phyloP scores from a whole-genome alignment of 2,888 invertebrate species.

The Melangyna quadrimaculata region DNA sequence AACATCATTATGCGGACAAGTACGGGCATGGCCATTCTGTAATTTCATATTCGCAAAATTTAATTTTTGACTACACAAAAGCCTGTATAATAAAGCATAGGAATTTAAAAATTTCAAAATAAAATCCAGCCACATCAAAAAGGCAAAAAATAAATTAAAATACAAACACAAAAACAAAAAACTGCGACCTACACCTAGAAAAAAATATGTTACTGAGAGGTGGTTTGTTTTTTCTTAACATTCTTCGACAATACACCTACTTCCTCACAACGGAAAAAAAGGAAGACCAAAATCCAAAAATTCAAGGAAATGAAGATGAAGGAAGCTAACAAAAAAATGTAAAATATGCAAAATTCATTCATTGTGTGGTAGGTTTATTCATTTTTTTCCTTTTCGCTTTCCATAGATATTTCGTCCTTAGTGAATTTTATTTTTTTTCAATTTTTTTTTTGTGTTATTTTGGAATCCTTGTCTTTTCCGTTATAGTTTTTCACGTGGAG shows the following conservation, averaged over 20 bases:
- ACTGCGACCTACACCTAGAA: conserved; percentile 12
- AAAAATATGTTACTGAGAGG: neutral
- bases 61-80: too few relatives aligned
- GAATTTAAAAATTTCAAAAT: too few relatives aligned
- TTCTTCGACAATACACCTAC: conserved; percentile 3
- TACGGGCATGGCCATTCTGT: too few relatives aligned
- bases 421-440: conserved; percentile 2
- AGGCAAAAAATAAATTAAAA: neutral
- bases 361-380: conserved; percentile 54
- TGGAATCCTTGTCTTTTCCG: neutral
- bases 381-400: conserved; percentile 22
- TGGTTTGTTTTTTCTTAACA: conserved; percentile 31
- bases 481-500: conserved; percentile 65
- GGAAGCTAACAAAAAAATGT: conserved; percentile 37
- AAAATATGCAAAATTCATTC: conserved; percentile 71
- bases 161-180: neutral
- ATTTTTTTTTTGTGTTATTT: too few relatives aligned
- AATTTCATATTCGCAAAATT: too few relatives aligned
- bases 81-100: too few relatives aligned
- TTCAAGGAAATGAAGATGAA: conserved; percentile 45
- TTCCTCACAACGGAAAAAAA: neutral
- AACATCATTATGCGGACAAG: too few relatives aligned
- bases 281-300: conserved; percentile 3
- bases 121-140: too few relatives aligned
- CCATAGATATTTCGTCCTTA: conserved; percentile 5